Percentiles rank a stretch among this genome's conserved stretches.
Evolutionary conservation across 2,797 vertebrate genomes (phyloP).

Genomic region (Sebastes umbrosus): DNA sequence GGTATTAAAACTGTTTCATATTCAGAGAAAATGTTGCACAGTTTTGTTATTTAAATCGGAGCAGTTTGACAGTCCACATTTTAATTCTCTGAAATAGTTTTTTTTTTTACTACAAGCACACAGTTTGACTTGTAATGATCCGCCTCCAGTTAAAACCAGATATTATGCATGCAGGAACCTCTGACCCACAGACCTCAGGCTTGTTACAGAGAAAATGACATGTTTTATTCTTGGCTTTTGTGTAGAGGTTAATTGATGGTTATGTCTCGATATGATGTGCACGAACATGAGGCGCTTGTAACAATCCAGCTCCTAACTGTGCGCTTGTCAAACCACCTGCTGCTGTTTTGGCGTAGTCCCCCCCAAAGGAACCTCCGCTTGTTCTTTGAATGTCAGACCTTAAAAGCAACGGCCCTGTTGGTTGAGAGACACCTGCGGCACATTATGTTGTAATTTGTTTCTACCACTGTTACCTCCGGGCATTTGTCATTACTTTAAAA

Average conservation of each 20-base stretch:
- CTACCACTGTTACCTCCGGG: not conserved
- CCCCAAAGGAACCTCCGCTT: not conserved
- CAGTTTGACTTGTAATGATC: slow-evolving; percentile 15
- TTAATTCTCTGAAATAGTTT: not conserved
- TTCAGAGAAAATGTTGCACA: not conserved
- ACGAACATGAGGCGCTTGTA: not conserved
- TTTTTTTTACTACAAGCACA: not conserved
- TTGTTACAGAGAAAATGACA: slow-evolving; percentile 25
- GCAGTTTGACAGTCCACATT: not conserved
- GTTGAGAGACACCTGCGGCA: not conserved
- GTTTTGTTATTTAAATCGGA: not conserved
- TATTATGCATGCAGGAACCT: slow-evolving; percentile 38
- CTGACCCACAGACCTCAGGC: slow-evolving; percentile 30
- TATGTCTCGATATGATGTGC: slow-evolving; percentile 1
- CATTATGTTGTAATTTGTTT: slow-evolving; percentile 2
- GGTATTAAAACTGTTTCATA: not conserved
- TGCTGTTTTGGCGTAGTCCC: not conserved
- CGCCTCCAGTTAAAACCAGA: not conserved
- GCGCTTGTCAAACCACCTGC: slow-evolving; percentile 33
- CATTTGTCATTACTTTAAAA: not conserved
- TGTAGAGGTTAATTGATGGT: slow-evolving; percentile 48
- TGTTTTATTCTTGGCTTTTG: slow-evolving; percentile 26
- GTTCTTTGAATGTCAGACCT: slow-evolving; percentile 16
- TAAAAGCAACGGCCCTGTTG: not conserved
- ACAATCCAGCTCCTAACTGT: not conserved